Evolutionary conservation across 2,888 invertebrate species (phyloP), one percentile per base, ranked within the genome.

Genomic region (Biston stratarius): DNA sequence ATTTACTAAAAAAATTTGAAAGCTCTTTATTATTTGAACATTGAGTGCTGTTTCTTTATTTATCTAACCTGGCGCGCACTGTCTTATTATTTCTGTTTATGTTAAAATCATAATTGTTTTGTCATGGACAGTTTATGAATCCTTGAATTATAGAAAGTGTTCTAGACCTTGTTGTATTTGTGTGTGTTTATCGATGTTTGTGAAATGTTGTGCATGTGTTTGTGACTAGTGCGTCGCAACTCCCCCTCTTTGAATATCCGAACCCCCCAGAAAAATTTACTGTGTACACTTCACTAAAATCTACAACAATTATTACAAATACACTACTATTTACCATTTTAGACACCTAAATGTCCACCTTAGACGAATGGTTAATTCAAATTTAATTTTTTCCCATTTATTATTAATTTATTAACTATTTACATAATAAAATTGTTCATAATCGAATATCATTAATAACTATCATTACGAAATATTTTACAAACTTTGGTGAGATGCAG

Each of bases 1-100:
- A 92, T 90, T 90, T 82, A 90, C 92, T 93, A 92, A 91, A 73
- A 67, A 92, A 90, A 87, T 83, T 93, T 89, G 92, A 92, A 86
- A 94, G 94, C 94, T 94, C 93, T 88, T 94, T 92, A 91, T 91
- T 88, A 93, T 94, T 94, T 94, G 94, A 94, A 94, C 94, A 94
- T 94, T 92, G 91, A 90, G 92, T 94, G 92, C 92, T 89, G 91
- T 88, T 90, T 90, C 88, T 83, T 88, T 91, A 92, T 92, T 92
- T 92, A 89, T 90, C 92, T 90, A 87, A 84, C 91, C 86, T 88
- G 92, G 90, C 92, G 92, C 89, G 90, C 92, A 91, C 91, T 88
- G 91, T 90, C 90, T 67, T 83, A 64, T 72, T 11, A 9, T 24
- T 45, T n/a, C 42, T 42, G 47, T 7, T 15, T 45, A 53, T 45